A percentile compares a stretch with the other conserved stretches of the same genome.
These are phyloP conservation scores for Borostomias antarcticus DNA, from an alignment of 2,797 vertebrate genomes.

Conservation along the genomic window DNA sequence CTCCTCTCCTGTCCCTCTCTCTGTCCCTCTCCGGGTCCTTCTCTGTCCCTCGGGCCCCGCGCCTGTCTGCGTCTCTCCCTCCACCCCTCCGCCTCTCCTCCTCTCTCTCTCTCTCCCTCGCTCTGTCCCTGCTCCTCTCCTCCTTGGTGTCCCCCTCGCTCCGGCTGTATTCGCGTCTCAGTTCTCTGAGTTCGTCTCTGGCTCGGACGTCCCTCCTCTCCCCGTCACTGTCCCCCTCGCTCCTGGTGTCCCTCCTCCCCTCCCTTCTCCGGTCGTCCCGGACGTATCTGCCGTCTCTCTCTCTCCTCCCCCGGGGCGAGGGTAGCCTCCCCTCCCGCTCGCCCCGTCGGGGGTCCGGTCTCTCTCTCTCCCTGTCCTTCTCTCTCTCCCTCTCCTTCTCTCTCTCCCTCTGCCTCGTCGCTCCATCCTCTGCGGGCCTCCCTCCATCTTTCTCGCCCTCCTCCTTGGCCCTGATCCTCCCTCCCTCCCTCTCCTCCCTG, in stretches of 20 bases:
- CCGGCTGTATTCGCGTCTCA: constrained; percentile 53
- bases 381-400: constrained; percentile 51
- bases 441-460: constrained; percentile 31
- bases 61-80: constrained; percentile 21
- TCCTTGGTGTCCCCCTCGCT: constrained; percentile 59
- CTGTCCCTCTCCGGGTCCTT: constrained; percentile 9
- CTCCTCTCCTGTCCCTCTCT: constrained; percentile 18
- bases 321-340: constrained; percentile 35
- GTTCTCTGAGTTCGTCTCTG: constrained; percentile 40
- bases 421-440: constrained; percentile 49
- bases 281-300: constrained; percentile 50
- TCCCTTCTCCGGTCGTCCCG: constrained; percentile 27
- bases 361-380: constrained; percentile 52
- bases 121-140: constrained; percentile 30
- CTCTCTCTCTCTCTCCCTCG: constrained; percentile 31
- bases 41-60: constrained; percentile 2
- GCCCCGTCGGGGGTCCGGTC: constrained; percentile 27
- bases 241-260: constrained; percentile 58
- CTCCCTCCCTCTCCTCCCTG: constrained; percentile 29
- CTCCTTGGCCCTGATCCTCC: constrained; percentile 14
- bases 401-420: constrained; percentile 42
- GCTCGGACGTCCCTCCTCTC: constrained; percentile 52
- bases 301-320: constrained; percentile 44
- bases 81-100: constrained; percentile 37
- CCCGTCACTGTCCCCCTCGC: constrained; percentile 60